A percentile compares a stretch with the other conserved stretches of the same genome.
These are phyloP conservation scores for Sebastes taczanowskii DNA, from an alignment of 2,797 vertebrate genomes.

Conservation along the genomic window DNA sequence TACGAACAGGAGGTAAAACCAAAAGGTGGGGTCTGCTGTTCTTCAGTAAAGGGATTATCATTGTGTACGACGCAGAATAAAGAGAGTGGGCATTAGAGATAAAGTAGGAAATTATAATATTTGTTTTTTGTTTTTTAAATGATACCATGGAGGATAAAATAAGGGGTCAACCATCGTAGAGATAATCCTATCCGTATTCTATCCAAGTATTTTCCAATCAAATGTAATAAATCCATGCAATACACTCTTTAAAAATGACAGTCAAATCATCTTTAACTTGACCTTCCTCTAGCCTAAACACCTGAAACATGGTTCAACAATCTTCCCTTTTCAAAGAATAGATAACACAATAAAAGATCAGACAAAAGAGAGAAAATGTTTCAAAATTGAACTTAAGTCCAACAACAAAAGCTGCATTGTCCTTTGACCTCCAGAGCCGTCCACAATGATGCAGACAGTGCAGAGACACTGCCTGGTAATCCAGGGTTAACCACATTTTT, in stretches of 20 bases:
- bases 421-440: slow-evolving; percentile 22
- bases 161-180: slow-evolving; percentile 23
- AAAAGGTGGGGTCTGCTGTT: slow-evolving; percentile 30
- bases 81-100: slow-evolving; percentile 12
- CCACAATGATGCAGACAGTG: not conserved
- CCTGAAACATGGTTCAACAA: slow-evolving; percentile 25
- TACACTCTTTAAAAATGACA: slow-evolving; percentile 1
- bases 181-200: slow-evolving; percentile 33
- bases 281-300: slow-evolving; percentile 25
- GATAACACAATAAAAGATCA: slow-evolving; percentile 39
- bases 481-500: not conserved
- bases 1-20: slow-evolving; percentile 29
- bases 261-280: slow-evolving; percentile 26
- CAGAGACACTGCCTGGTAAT: slow-evolving; percentile 5
- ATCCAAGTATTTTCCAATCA: slow-evolving; percentile 19
- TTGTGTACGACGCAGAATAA: slow-evolving; percentile 26
- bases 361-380: slow-evolving; percentile 24
- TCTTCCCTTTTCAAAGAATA: slow-evolving; percentile 40
- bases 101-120: not conserved
- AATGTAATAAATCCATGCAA: slow-evolving; percentile 36
- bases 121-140: slow-evolving; percentile 26
- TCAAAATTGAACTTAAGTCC: slow-evolving; percentile 15
- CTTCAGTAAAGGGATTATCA: slow-evolving; percentile 11
- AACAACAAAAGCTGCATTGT: slow-evolving; percentile 33
- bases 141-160: slow-evolving; percentile 22